A percentile compares a stretch with the other conserved stretches of the same genome.
Conservation (phyloP, 1,140 invertebrate genomes). For the roundworm (Caenorhabditis elegans) region DNA sequence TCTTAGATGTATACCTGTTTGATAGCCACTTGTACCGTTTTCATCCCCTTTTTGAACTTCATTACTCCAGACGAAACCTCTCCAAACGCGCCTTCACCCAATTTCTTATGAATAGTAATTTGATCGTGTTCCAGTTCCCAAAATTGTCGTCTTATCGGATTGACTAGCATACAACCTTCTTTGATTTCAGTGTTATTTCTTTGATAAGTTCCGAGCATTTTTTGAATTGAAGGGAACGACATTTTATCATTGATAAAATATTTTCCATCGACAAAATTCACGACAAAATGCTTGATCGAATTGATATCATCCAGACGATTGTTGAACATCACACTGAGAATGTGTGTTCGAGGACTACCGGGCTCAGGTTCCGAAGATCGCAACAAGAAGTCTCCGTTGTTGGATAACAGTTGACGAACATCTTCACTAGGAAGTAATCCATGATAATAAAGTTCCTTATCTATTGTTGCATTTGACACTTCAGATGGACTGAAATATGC, state of each 20-base stretch:
- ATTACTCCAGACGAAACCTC: background rate
- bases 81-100: slow-evolving; percentile 56
- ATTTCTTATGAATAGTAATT: slow-evolving; percentile 31
- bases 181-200: background rate
- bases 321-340: slow-evolving; percentile 41
- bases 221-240: slow-evolving; percentile 23
- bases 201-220: slow-evolving; percentile 34
- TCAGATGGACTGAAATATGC: background rate
- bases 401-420: slow-evolving; percentile 5
- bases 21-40: background rate
- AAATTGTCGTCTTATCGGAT: background rate
- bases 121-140: slow-evolving; percentile 34
- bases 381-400: slow-evolving; percentile 40
- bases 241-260: slow-evolving; percentile 42
- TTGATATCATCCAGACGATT: background rate
- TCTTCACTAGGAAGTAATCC: slow-evolving; percentile 43
- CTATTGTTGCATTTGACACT: background rate
- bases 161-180: background rate
- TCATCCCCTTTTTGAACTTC: background rate
- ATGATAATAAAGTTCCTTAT: slow-evolving; percentile 39
- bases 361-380: slow-evolving; percentile 37
- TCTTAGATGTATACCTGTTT: no score
- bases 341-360: background rate
- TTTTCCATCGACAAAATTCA: background rate
- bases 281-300: slow-evolving; percentile 42